These are phyloP conservation scores for Halichoeres trimaculatus DNA, from an alignment of 2,113 vertebrate genomes.

Conservation along the genomic window DNA sequence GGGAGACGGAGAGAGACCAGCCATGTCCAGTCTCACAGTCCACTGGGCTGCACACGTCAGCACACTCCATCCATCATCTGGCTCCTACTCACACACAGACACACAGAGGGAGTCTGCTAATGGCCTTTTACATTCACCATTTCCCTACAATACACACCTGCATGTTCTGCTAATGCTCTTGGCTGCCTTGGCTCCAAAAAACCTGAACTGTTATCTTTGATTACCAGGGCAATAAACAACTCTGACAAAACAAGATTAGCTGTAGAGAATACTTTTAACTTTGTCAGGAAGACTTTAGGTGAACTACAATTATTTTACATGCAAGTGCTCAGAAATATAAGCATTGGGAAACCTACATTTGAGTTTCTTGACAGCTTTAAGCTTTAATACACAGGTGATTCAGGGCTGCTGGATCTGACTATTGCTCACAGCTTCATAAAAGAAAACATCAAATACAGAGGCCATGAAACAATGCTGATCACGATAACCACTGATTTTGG, in stretches of 20 bases:
- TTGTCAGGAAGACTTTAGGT: not conserved
- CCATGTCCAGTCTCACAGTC: constrained; percentile 81
- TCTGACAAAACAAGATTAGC: not conserved
- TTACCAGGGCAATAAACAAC: not conserved
- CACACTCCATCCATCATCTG: constrained; percentile 80
- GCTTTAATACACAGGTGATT: too few species aligned
- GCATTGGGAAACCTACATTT: too few species aligned
- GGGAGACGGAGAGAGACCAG: constrained; percentile 71
- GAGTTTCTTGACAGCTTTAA: too few species aligned
- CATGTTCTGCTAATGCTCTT: constrained; percentile 63
- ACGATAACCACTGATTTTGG: too few species aligned
- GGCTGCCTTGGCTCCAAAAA: constrained; percentile 53
- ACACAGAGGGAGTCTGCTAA: constrained; percentile 64
- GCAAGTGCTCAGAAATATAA: not conserved
- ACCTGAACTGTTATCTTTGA: not conserved
- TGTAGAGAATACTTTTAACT: too few species aligned
- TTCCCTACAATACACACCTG: constrained; percentile 64
- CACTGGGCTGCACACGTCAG: constrained; percentile 77
- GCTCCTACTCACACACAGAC: constrained; percentile 52
- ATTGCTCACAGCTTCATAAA: too few species aligned
- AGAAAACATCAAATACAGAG: too few species aligned
- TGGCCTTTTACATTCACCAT: constrained; percentile 77
- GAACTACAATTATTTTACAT: too few species aligned
- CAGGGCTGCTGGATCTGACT: too few species aligned
- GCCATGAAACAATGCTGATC: too few species aligned